Conservation (phyloP, 1,140 invertebrate species). For the Cataglyphis hispanica region DNA sequence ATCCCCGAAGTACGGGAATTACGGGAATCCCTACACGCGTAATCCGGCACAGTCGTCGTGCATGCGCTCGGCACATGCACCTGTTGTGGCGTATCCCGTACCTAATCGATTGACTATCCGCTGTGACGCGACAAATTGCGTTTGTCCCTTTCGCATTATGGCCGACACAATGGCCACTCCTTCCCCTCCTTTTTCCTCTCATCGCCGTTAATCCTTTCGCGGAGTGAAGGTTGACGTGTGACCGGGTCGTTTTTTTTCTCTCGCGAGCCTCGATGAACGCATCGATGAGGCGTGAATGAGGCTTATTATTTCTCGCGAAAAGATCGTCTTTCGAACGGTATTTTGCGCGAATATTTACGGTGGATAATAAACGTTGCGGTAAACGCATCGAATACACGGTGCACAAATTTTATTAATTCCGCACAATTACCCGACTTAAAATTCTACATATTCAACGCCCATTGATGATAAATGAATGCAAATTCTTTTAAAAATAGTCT, state of each 20-base stretch:
- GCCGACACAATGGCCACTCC: constrained; percentile 56
- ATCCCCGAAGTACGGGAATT: constrained; percentile 56
- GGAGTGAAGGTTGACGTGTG: constrained; percentile 52
- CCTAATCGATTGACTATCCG: constrained; percentile 82
- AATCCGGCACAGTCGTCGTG: constrained; percentile 65
- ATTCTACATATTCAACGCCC: neutral
- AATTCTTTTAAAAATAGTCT: neutral
- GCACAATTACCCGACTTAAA: neutral
- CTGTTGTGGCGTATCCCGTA: constrained; percentile 77
- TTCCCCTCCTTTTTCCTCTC: constrained; percentile 6
- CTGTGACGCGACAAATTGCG: constrained; percentile 81
- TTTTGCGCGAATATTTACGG: constrained; percentile 24
- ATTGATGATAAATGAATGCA: neutral
- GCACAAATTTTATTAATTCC: neutral
- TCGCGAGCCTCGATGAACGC: constrained; percentile 39
- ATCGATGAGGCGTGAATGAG: constrained; percentile 40
- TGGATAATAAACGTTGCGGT: neutral
- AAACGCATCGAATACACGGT: constrained; percentile 12
- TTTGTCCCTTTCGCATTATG: constrained; percentile 73
- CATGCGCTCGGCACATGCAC: constrained; percentile 68
- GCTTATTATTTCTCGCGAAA: constrained; percentile 37
- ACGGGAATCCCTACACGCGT: constrained; percentile 63
- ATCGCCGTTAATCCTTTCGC: constrained; percentile 54
- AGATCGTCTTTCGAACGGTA: neutral
- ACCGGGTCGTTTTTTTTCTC: constrained; percentile 46